Percentiles rank a stretch among this genome's conserved stretches.
Evolutionary conservation across 2,797 vertebrate genomes (phyloP).

Genomic region (Perodicticus potto): DNA sequence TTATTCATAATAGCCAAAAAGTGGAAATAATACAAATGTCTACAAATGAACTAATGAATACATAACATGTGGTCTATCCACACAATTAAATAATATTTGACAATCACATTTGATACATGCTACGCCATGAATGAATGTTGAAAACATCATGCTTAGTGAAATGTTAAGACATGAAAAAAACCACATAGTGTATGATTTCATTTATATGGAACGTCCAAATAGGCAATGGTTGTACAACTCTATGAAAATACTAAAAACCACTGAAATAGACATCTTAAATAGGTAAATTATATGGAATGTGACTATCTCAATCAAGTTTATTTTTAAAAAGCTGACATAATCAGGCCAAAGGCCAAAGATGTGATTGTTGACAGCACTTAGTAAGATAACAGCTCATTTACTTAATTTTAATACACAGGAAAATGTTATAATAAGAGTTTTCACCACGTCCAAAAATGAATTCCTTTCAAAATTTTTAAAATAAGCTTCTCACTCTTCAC

Average conservation of each 20-base stretch:
- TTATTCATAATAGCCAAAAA: rapidly evolving
- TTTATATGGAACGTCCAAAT: rapidly evolving
- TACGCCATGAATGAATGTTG: not conserved
- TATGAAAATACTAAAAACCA: too few relatives aligned
- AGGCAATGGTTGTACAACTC: rapidly evolving
- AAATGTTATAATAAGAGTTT: not conserved
- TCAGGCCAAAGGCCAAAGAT: not conserved
- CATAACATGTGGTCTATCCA: rapidly evolving
- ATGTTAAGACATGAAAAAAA: not conserved
- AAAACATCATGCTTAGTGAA: rapidly evolving
- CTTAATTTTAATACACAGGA: not conserved
- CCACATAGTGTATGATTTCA: rapidly evolving
- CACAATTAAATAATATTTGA: rapidly evolving
- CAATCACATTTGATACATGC: too few relatives aligned
- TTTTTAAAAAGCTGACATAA: not conserved
- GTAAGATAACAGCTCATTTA: not conserved
- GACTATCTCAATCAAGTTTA: not conserved
- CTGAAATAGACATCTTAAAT: rapidly evolving
- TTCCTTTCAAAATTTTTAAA: slow-evolving; percentile 18
- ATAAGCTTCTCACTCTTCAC: not conserved
- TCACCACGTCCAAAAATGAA: not conserved
- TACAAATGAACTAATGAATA: rapidly evolving
- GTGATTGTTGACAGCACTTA: not conserved
- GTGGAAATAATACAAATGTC: rapidly evolving
- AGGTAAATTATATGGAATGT: rapidly evolving